Evolutionary conservation across 2,113 vertebrate species (phyloP), one percentile per base, ranked within the genome.

Genomic region (Bubalus kerabau): DNA sequence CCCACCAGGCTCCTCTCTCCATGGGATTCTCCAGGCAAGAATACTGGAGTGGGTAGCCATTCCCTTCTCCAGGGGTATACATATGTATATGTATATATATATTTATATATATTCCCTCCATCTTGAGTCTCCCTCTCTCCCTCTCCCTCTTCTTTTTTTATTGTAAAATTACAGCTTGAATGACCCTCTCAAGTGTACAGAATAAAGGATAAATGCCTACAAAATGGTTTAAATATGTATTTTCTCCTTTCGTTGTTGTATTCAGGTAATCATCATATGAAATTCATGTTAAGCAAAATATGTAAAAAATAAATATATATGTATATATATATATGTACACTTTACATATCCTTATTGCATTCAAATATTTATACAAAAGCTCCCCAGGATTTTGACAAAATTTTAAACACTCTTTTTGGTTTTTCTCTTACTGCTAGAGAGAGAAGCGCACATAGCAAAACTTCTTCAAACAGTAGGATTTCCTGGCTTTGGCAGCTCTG

Each of bases 331-430:
- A 94, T 74, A 92, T 74, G 91, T 90, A 76, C 90, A 95, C n/a
- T 92, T 82, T 87, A 81, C 11, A 64, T 43, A 81, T 80, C 88
- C 48, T 85, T 74, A 57, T 28, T 74, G 52, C 3, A 71, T 96
- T 97, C 95, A 94, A 97, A 98, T 97, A 97, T 96, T 98, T 98
- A 97, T 57, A 94, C 23, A 83, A 54, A 83, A 95, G 7, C 24
- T 6, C 1, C 6, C 28, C 30, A 26, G 56, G 19, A 6, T 84
- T 74, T 48, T 96, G 93, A 91, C 62, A 97, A 92, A 59, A 95
- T 95, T 98, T 97, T 90, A 64, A 64, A 40, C 9, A 60, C 48
- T 28, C 46, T 94, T 26, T 57, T 96, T 96, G 83, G 84, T 90
- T 84, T 50, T 97, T 97, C 43, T 93, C 95, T 97, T 97, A 88